A percentile compares a stretch with the other conserved stretches of the same genome.
Conservation (phyloP, 2,888 invertebrate species). For the Eupithecia exiguata region DNA sequence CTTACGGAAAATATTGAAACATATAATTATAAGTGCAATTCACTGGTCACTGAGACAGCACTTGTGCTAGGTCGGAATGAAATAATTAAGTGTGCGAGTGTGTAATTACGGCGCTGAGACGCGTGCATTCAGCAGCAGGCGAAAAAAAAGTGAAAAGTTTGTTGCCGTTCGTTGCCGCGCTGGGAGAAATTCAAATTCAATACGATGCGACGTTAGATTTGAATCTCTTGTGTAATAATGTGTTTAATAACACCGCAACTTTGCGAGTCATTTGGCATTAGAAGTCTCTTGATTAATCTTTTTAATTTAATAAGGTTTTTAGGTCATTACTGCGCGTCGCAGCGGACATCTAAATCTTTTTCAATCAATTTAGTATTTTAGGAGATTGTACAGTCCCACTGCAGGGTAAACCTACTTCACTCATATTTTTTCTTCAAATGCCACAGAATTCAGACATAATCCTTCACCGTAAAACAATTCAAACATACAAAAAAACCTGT, state of each 20-base stretch:
- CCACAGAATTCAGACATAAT: not conserved
- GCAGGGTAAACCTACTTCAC: not conserved
- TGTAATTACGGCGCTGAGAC: conserved; percentile 65
- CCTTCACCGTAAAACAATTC: not conserved
- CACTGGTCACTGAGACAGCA: conserved; percentile 52
- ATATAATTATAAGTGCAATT: conserved; percentile 50
- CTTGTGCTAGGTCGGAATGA: conserved; percentile 59
- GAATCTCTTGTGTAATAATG: conserved; percentile 48
- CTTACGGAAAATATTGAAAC: not conserved
- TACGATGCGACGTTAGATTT: conserved; percentile 56
- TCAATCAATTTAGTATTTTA: not conserved
- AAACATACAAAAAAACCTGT: not conserved
- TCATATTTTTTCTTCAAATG: not conserved
- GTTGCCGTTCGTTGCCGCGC: conserved; percentile 61
- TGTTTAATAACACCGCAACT: not conserved
- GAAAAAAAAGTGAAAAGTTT: conserved; percentile 82
- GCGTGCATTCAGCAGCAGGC: conserved; percentile 70
- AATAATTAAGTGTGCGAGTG: conserved; percentile 58
- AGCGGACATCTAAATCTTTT: not conserved
- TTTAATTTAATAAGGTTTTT: not conserved
- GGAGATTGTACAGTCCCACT: not conserved
- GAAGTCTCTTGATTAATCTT: not conserved
- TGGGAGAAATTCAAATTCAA: conserved; percentile 74
- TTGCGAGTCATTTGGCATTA: conserved; percentile 8
- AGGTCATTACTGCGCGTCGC: not conserved